phyloP scores from a whole-genome alignment of 2,888 invertebrate genomes.

The Tetragnatha montana region DNA sequence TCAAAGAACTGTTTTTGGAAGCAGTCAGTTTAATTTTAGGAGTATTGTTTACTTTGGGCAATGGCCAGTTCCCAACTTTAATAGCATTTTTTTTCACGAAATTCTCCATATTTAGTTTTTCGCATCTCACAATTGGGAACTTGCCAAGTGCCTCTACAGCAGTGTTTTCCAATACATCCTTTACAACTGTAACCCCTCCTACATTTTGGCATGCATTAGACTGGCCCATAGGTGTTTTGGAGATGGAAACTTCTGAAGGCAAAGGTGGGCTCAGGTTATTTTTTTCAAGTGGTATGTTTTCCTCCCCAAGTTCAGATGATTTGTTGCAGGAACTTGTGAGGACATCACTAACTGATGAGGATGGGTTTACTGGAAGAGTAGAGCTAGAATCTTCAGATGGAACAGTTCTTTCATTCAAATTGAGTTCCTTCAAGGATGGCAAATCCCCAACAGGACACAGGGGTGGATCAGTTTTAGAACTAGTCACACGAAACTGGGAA shows the following conservation, averaged over 20 bases:
- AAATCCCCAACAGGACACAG: not conserved
- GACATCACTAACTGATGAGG: not conserved
- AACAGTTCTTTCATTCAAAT: slow-evolving; percentile 2
- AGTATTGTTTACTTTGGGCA: slow-evolving; percentile 11
- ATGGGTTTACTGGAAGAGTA: not conserved
- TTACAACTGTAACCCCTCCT: slow-evolving; percentile 32
- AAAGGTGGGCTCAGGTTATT: not conserved
- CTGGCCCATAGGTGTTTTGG: slow-evolving; percentile 19
- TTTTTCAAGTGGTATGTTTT: slow-evolving; percentile 18
- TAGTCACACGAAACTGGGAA: slow-evolving; percentile 64
- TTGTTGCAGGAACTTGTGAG: not conserved
- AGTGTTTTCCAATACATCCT: slow-evolving; percentile 48
- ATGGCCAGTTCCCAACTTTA: slow-evolving; percentile 63
- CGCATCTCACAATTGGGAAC: slow-evolving; percentile 59
- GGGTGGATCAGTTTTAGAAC: slow-evolving; percentile 29
- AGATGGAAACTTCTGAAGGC: slow-evolving; percentile 8
- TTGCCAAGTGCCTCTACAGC: slow-evolving; percentile 46
- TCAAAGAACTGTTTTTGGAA: slow-evolving; percentile 3
- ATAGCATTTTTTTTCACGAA: slow-evolving; percentile 57
- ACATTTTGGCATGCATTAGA: slow-evolving; percentile 47
- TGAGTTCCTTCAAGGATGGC: slow-evolving; percentile 4
- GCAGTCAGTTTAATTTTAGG: slow-evolving; percentile 5
- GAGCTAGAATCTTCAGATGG: not conserved
- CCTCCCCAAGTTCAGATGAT: not conserved
- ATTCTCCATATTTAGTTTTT: slow-evolving; percentile 61